Evolutionary conservation across 2,797 vertebrate genomes (phyloP), one percentile per base, ranked within the genome.

Genomic region (Aeoliscus strigatus): DNA sequence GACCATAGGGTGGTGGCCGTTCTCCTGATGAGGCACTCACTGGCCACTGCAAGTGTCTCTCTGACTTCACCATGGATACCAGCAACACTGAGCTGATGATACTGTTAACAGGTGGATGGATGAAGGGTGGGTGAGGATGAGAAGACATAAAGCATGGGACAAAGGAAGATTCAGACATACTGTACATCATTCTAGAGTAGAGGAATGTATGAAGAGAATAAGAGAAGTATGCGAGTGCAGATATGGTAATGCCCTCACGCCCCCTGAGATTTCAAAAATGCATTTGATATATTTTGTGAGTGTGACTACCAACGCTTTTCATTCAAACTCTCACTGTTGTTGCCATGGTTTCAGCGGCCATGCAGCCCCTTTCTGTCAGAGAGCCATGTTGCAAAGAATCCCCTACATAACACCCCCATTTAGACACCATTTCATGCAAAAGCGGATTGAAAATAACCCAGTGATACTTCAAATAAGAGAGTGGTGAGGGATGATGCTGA

Each of bases 21-120:
- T 66, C 65, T 89, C 39, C 82, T 83, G 7, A 54, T 90, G 51
- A 84, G 70, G 90, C 1, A 74, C 83, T 31, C 70, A 87, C 14
- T 60, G 82, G 3, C 31, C 77, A 77, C 48, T 86, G 86, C 89
- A 89, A 87, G 66, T 90, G 90, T 0, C 73, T 89, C n/a, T 87
- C 88, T 10, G 81, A 89, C 59, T 87, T 91, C 11, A 82, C 87
- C 25, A 66, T 87, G 66, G 89, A 87, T 38, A 85, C 87, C 30
- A 82, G 85, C 63, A 82, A 87, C 41, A 73, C 84, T 0, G 87
- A 89, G 57, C 86, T 87, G 29, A 73, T 88, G 70, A 35, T 86
- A 10, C 76, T 84, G 55, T 81, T 89, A n/a, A 26, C 90, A 92
- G 88, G 89, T 91, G 68, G 55, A 55, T 0, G 14, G 31, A 45